phyloP scores from a whole-genome alignment of 2,113 vertebrate genomes.

The Notarius quadriscutis region DNA sequence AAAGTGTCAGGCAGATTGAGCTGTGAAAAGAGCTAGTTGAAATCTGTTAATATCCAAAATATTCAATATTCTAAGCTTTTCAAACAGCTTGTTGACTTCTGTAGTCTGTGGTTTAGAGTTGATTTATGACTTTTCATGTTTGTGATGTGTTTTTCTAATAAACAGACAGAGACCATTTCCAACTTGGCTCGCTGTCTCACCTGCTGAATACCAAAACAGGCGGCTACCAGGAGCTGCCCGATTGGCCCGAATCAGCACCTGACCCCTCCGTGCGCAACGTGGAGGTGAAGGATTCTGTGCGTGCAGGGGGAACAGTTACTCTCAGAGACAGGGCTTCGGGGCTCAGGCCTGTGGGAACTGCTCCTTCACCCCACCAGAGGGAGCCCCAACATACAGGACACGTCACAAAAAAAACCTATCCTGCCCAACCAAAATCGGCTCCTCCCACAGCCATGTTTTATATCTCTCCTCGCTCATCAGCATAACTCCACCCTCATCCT shows the following conservation, averaged over 20 bases:
- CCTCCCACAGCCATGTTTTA: slow-evolving; percentile 35
- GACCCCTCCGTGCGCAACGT: slow-evolving; percentile 98
- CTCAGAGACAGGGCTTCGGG: slow-evolving; percentile 63
- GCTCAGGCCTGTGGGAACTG: slow-evolving; percentile 58
- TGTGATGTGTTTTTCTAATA: not conserved
- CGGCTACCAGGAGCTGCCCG: slow-evolving; percentile 95
- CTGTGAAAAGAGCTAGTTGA: too few relatives aligned
- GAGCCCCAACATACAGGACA: slow-evolving; percentile 55
- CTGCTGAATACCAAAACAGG: slow-evolving; percentile 93
- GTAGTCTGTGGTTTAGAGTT: not conserved
- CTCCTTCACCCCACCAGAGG: slow-evolving; percentile 54
- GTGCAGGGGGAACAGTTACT: slow-evolving; percentile 80
- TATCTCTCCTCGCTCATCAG: slow-evolving; percentile 47
- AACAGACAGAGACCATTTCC: slow-evolving; percentile 96
- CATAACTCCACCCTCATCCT: slow-evolving; percentile 49
- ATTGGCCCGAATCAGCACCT: slow-evolving; percentile 92
- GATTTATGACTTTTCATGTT: not conserved
- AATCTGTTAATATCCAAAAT: too few relatives aligned
- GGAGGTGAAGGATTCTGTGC: slow-evolving; percentile 91
- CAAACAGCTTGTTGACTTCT: not conserved
- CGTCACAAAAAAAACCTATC: slow-evolving; percentile 15
- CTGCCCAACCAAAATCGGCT: slow-evolving; percentile 11
- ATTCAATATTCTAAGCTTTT: too few relatives aligned
- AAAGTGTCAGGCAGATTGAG: too few relatives aligned
- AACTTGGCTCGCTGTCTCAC: slow-evolving; percentile 94